Evolutionary conservation across 2,888 invertebrate species (phyloP).

Genomic region (Myopa tessellatipennis): DNA sequence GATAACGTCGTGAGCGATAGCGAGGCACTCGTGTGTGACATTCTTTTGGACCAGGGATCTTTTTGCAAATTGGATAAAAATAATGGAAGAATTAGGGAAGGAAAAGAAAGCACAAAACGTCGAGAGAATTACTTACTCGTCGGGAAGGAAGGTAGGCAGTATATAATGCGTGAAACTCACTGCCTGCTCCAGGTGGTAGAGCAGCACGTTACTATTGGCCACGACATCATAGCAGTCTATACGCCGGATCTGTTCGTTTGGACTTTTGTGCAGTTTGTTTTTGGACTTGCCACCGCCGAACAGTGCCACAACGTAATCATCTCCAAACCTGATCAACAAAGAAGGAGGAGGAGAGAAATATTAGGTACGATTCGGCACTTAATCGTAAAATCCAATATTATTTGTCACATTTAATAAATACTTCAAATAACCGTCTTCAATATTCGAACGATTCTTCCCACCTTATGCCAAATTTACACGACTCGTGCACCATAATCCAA

Average conservation of each 20-base stretch:
- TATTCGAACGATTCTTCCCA: conserved; percentile 40
- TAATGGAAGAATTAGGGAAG: not conserved
- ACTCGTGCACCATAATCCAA: conserved; percentile 75
- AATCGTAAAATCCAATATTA: too few species aligned
- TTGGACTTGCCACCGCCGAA: conserved; percentile 77
- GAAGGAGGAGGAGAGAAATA: not conserved
- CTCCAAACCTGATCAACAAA: conserved; percentile 68
- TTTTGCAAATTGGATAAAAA: too few species aligned
- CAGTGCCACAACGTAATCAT: conserved; percentile 74
- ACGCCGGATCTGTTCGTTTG: conserved; percentile 77
- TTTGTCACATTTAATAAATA: too few species aligned
- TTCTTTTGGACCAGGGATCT: not conserved
- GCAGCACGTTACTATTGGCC: conserved; percentile 71
- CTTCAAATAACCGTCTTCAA: not conserved
- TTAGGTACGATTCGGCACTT: too few species aligned
- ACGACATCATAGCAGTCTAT: conserved; percentile 73
- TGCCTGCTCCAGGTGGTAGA: conserved; percentile 74
- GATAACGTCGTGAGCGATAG: conserved; percentile 72
- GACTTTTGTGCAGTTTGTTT: conserved; percentile 71
- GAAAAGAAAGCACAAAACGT: not conserved
- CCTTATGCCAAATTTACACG: conserved; percentile 69
- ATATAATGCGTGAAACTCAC: conserved; percentile 75
- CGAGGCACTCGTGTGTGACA: conserved; percentile 71
- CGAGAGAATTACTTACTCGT: conserved; percentile 67
- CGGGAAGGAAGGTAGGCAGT: conserved; percentile 73